Percentiles rank a stretch among this genome's conserved stretches.
These are phyloP conservation scores for Dichetophora obliterata DNA, from an alignment of 2,888 invertebrate species.

Conservation along the genomic window DNA sequence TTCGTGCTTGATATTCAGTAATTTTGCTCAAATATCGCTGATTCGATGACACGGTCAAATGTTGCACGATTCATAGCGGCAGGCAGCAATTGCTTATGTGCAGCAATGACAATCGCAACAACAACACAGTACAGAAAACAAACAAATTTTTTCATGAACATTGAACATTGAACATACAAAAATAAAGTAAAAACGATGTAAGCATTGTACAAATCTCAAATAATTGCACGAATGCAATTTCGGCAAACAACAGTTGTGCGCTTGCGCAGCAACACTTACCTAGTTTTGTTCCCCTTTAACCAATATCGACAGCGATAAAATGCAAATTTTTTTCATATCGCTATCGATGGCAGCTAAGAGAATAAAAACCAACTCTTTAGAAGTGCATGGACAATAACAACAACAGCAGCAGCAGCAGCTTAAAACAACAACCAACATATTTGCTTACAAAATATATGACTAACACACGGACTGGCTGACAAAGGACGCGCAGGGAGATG, in stretches of 20 bases:
- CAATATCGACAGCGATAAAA: neutral
- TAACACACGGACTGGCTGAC: neutral
- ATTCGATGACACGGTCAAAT: slow-evolving; percentile 22
- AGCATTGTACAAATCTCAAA: neutral
- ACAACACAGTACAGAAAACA: neutral
- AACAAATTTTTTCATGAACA: slow-evolving; percentile 15
- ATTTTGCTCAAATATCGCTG: no score
- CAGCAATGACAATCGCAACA: neutral
- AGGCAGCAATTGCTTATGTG: neutral
- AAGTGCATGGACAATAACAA: neutral
- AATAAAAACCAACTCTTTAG: neutral
- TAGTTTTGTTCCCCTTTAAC: neutral
- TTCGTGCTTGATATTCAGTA: no score
- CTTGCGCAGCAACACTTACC: neutral
- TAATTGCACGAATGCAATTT: neutral
- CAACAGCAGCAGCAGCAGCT: neutral
- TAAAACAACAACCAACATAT: slow-evolving; percentile 1
- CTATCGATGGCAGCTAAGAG: neutral
- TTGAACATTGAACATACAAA: slow-evolving; percentile 2
- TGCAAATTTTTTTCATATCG: slow-evolving; percentile 17
- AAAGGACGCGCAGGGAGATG: neutral
- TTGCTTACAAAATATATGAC: neutral
- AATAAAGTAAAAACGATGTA: neutral
- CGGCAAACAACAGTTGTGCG: neutral
- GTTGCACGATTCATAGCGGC: slow-evolving; percentile 8